phyloP scores from a whole-genome alignment of 2,113 vertebrate genomes.

The Bucco capensis region DNA sequence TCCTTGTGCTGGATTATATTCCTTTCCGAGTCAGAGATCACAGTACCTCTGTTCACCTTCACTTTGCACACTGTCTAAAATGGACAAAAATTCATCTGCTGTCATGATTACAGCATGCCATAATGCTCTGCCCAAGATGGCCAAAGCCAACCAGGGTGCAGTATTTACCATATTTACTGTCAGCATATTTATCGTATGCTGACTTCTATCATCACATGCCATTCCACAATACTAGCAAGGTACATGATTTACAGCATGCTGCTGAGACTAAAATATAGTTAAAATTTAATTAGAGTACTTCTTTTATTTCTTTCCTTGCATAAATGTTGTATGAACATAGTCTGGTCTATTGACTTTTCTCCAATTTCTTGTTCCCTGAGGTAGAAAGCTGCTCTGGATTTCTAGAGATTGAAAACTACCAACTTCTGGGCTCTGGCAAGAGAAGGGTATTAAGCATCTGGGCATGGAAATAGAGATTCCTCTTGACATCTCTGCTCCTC shows the following conservation, averaged over 20 bases:
- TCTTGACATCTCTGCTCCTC: not conserved
- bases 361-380: not conserved
- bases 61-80: not conserved
- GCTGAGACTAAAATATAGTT: not conserved
- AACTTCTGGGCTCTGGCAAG: not conserved
- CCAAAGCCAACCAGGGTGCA: not conserved
- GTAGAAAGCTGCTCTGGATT: not conserved
- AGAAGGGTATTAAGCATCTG: not conserved
- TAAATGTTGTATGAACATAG: not conserved
- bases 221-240: not conserved
- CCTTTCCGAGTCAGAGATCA: rapidly evolving
- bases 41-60: not conserved
- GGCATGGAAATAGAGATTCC: not conserved
- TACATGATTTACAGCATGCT: not conserved
- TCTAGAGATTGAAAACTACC: not conserved
- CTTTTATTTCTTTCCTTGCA: conserved; percentile 9
- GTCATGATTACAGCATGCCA: not conserved
- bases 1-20: not conserved
- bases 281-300: not conserved
- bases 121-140: not conserved
- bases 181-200: not conserved
- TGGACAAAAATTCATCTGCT: not conserved
- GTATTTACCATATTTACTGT: not conserved
- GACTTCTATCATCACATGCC: not conserved
- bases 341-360: not conserved